phyloP scores from a whole-genome alignment of 2,888 invertebrate genomes.

The Meganola albula region DNA sequence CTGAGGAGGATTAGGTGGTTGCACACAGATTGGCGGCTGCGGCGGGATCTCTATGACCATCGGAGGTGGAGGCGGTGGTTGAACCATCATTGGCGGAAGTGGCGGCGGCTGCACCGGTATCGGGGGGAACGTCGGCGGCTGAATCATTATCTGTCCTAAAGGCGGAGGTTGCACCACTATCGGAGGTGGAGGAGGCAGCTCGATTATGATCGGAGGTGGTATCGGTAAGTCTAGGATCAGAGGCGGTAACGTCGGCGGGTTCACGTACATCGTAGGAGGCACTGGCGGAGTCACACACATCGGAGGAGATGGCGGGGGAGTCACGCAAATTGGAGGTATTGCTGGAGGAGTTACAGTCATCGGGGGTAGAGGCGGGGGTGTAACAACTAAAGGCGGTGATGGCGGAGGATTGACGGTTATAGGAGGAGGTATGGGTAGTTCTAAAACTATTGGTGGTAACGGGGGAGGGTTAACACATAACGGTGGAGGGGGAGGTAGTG shows the following conservation, averaged over 20 bases:
- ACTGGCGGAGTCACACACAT: slow-evolving; percentile 50
- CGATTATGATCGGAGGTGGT: slow-evolving; percentile 53
- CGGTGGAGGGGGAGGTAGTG: slow-evolving; percentile 50
- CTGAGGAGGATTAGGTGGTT: slow-evolving; percentile 55
- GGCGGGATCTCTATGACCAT: slow-evolving; percentile 55
- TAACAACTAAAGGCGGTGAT: slow-evolving; percentile 40
- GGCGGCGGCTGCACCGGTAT: slow-evolving; percentile 60
- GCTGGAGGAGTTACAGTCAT: slow-evolving; percentile 47
- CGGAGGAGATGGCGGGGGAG: slow-evolving; percentile 52
- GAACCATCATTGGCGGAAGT: slow-evolving; percentile 57
- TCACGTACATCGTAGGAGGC: slow-evolving; percentile 49
- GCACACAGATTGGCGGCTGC: slow-evolving; percentile 50
- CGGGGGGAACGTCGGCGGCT: slow-evolving; percentile 58
- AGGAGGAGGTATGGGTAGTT: slow-evolving; percentile 47
- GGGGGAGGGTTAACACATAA: slow-evolving; percentile 44
- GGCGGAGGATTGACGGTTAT: slow-evolving; percentile 48
- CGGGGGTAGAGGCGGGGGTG: slow-evolving; percentile 46
- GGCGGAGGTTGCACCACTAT: slow-evolving; percentile 61
- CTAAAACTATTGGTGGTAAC: slow-evolving; percentile 43
- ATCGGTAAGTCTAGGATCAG: slow-evolving; percentile 50
- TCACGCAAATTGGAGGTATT: slow-evolving; percentile 49
- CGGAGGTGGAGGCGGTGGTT: slow-evolving; percentile 51
- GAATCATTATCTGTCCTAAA: slow-evolving; percentile 52
- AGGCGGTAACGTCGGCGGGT: slow-evolving; percentile 42
- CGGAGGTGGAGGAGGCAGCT: slow-evolving; percentile 56